These are phyloP conservation scores for Hermaeophaga mercurialis DNA, from an alignment of 2,888 invertebrate genomes.

Conservation along the genomic window DNA sequence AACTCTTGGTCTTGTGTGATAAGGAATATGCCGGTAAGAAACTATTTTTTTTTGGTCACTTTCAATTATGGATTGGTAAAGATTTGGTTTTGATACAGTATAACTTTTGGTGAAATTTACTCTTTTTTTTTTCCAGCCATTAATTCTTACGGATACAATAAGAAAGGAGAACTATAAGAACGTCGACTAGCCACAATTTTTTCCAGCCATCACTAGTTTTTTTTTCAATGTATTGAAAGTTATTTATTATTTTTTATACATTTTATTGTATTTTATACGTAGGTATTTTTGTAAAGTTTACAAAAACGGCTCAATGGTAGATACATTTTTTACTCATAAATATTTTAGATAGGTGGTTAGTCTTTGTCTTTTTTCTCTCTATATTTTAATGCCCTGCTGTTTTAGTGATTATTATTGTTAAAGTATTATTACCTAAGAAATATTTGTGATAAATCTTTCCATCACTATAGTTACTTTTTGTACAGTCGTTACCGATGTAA, in stretches of 20 bases:
- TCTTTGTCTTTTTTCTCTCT: neutral
- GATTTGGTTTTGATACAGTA: no score
- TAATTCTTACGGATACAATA: constrained; percentile 76
- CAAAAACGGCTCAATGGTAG: neutral
- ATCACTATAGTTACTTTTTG: constrained; percentile 16
- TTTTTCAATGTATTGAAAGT: neutral
- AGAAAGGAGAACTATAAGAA: constrained; percentile 52
- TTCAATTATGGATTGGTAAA: no score
- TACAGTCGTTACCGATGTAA: constrained; percentile 11
- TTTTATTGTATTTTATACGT: neutral
- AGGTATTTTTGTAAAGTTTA: no score
- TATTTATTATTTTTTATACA: neutral
- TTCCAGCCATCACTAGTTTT: neutral
- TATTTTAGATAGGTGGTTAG: constrained; percentile 11
- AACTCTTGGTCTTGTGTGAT: constrained; percentile 73
- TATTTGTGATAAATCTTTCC: constrained; percentile 1
- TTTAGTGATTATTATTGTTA: constrained; percentile 5
- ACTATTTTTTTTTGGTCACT: neutral
- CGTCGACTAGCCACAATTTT: neutral
- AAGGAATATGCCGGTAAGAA: constrained; percentile 71
- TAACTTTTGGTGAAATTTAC: no score
- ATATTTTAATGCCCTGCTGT: neutral
- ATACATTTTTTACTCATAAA: neutral
- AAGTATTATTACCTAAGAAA: constrained; percentile 12
- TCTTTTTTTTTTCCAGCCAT: constrained; percentile 49